Base-by-base conservation (phyloP, 1,140 invertebrate genomes). In the Eurytemora carolleeae region DNA sequence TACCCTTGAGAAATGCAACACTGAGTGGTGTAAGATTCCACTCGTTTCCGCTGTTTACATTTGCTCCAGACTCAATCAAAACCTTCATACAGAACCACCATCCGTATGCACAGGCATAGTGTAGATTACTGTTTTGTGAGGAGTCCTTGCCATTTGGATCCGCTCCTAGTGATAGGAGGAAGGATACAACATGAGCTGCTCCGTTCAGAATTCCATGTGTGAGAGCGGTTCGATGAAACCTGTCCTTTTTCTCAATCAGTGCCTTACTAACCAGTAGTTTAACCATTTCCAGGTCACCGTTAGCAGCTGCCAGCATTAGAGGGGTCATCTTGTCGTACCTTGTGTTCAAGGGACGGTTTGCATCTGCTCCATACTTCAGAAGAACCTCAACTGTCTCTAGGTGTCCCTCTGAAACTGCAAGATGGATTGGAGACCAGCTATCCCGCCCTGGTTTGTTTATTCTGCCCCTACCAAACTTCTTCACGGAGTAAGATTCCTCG, bases 101-200 rank as follows among this genome's bases (percentile, higher is more conserved):
- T 7, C 77, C 77, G 70, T 78, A 79, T 0, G 76, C 77, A 63
- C 71, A 70, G 1, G 76, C 76, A 67, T 78, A 79, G 66, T 78
- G 77, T 1, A 77, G 67, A 1, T 74, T 64, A 7, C 74, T 70
- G 63, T 79, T 79, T 3, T 75, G 75, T 24, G 75, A 77, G 19
- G 70, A 71, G 63, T 79, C 77, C 2, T 65, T 67, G 15, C 66
- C 65, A 57, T 73, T 70, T 2, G 76, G 69, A 66, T 76, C 72
- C 2, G 74, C 71, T 19, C 77, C 77, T 20, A 74, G 65, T 19
- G 71, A 66, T 2, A 79, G 67, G 17, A 79, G 65, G 66, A 73
- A 76, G 0, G 75, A 76, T 0, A 73, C 72, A 54, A 77, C 68
- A 63, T 75, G 71, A 2, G 73, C 67, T 63, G 76, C 73, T 12